Base-by-base conservation (phyloP, 2,113 vertebrate genomes). In the Neodon shergylaensis region DNA sequence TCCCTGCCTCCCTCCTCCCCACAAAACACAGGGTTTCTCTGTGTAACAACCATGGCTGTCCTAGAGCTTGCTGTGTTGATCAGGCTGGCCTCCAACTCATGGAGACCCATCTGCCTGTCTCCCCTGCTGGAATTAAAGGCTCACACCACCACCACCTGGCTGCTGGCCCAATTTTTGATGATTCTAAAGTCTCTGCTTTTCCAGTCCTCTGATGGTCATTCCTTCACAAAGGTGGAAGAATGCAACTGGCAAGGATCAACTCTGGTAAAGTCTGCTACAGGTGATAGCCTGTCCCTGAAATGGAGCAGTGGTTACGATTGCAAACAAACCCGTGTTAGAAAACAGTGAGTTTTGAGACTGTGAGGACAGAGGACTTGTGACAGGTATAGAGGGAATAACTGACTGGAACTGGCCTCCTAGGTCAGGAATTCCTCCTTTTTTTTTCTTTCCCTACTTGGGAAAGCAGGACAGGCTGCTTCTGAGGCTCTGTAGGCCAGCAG, bases 211-310 rank as follows among this genome's bases (percentile, higher is more conserved):
- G 68, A 94, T 79, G 73, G 85, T 94, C 17, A 24, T 16, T 95
- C 94, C 72, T 83, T 97, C 97, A 96, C 24, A 95, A 96, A 97
- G 81, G 61, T 95, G 61, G 96, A 97, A 97, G 88, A 96, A 94
- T 74, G 1, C 13, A 95, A 26, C 28, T 96, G 76, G 84, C 79
- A 96, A 84, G 90, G 74, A 61, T 54, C 73, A 66, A 87, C 84
- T 97, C 94, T 47, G 95, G 83, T 54, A 94, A 63, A 7, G 42
- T 74, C 96, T 68, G 61, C 17, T 85, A 47, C 17, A 47, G 17
- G 26, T 42, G n/a, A 88, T 17, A 36, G 49, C 47, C 33, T 88
- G n/a, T 70, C 90, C 85, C 91, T 7, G 5, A 95, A 36, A 92
- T 8, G 24, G 94, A 97, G 97, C 9, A 73, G 31, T 47, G 77